Base-by-base conservation (phyloP, 2,888 invertebrate species). In the Macrophya annulata region DNA sequence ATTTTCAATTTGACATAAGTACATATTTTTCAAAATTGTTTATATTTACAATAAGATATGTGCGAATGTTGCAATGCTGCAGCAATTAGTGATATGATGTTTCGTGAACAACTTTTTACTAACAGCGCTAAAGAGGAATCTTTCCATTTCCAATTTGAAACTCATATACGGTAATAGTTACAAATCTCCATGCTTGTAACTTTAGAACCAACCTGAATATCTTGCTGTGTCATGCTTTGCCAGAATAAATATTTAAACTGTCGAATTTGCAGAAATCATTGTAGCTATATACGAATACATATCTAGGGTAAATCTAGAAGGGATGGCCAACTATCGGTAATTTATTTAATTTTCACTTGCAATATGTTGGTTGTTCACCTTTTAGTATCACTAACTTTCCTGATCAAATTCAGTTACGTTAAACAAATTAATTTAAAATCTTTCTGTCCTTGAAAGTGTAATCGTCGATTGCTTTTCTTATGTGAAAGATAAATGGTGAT, bases 31-130 rank as follows among this genome's bases (percentile, higher is more conserved):
- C n/a, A 55, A 55, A 8, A n/a, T 55, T 55, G 1, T 55, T 55
- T 55, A n/a, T 55, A 55, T n/a, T 55, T 55, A n/a, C 55, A 55
- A 55, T 55, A 55, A 55, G 55, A n/a, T 55, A n/a, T n/a, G 55
- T 55, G 55, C n/a, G 55, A n/a, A 55, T 55, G n/a, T 55, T 55
- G 55, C 55, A 55, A n/a, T n/a, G n/a, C n/a, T n/a, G n/a, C n/a
- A n/a, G n/a, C 8, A 55, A 8, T 55, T 55, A 55, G 55, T n/a
- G 55, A 17, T 55, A n/a, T n/a, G 55, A 55, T n/a, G n/a, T 55
- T 55, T 55, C 55, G 55, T 55, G n/a, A 55, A n/a, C 1, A 55
- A 55, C n/a, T 1, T 55, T 55, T 55, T 55, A n/a, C n/a, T 55
- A 55, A 55, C 55, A 55, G n/a, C 55, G 1, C 55, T 55, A 2